Percentiles rank a stretch among this genome's conserved stretches.
phyloP scores from a whole-genome alignment of 2,888 invertebrate genomes.

The Sepiola atlantica region DNA sequence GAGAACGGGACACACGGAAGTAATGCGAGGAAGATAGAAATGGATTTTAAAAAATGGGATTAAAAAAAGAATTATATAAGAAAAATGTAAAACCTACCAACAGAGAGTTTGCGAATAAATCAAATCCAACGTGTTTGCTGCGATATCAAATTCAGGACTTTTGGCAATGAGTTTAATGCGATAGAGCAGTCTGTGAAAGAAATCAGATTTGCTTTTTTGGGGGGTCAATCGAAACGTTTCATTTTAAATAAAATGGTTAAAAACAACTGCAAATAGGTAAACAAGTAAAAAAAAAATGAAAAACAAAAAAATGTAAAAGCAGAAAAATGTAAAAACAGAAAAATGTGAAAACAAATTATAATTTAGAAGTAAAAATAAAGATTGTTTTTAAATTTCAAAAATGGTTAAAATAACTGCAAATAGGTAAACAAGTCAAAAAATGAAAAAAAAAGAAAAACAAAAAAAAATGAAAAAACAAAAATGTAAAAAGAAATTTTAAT shows the following conservation, averaged over 20 bases:
- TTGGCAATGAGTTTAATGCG: background rate
- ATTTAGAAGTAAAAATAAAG: too few species aligned
- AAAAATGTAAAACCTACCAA: slow-evolving; percentile 77
- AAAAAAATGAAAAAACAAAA: too few species aligned
- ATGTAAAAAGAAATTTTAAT: too few species aligned
- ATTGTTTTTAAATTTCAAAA: too few species aligned
- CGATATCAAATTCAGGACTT: slow-evolving; percentile 84
- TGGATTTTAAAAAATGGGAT: background rate
- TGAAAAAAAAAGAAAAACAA: too few species aligned
- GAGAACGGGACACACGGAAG: background rate
- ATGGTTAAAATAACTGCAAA: too few species aligned
- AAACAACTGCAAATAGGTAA: background rate
- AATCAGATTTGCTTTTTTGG: background rate
- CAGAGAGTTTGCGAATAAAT: slow-evolving; percentile 87
- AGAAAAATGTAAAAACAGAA: too few species aligned
- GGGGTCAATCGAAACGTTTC: background rate
- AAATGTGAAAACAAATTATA: too few species aligned
- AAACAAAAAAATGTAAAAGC: too few species aligned
- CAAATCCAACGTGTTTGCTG: slow-evolving; percentile 84
- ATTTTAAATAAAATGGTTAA: background rate
- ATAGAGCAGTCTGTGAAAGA: background rate
- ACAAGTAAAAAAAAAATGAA: background rate
- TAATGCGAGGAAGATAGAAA: background rate
- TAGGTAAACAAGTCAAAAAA: too few species aligned
- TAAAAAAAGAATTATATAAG: background rate